Percentiles rank a stretch among this genome's conserved stretches.
Evolutionary conservation across 2,113 vertebrate genomes (phyloP).

Genomic region (Leucoraja erinaceus): DNA sequence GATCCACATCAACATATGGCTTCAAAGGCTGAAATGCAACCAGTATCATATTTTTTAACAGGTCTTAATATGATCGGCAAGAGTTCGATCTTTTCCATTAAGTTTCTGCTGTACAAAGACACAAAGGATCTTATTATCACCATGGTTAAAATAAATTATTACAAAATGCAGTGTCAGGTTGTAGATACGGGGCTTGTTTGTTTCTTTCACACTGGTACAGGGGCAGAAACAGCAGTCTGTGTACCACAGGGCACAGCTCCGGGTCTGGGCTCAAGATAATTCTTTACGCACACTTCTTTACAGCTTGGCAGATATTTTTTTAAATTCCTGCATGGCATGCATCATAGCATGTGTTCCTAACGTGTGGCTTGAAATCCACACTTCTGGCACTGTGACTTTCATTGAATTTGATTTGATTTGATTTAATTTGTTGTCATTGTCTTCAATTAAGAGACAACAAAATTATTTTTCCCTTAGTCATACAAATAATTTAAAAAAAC

Average conservation of each 20-base stretch:
- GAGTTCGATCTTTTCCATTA: slow-evolving; percentile 41
- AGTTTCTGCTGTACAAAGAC: slow-evolving; percentile 46
- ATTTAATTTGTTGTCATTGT: too few relatives aligned
- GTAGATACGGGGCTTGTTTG: slow-evolving; percentile 54
- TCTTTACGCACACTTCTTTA: slow-evolving; percentile 66
- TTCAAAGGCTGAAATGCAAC: slow-evolving; percentile 59
- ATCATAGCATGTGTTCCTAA: slow-evolving; percentile 53
- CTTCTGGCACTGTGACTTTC: slow-evolving; percentile 43
- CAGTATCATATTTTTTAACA: slow-evolving; percentile 50
- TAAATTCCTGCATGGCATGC: slow-evolving; percentile 51
- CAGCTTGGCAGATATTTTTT: slow-evolving; percentile 59
- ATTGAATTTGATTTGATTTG: background rate
- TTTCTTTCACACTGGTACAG: slow-evolving; percentile 53
- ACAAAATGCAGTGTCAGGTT: slow-evolving; percentile 58
- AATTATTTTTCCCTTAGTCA: too few relatives aligned
- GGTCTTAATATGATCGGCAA: slow-evolving; percentile 45
- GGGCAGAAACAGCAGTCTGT: slow-evolving; percentile 57
- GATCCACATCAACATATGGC: slow-evolving; percentile 59
- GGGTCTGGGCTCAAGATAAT: slow-evolving; percentile 58
- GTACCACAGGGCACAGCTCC: slow-evolving; percentile 58
- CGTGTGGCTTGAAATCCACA: slow-evolving; percentile 51
- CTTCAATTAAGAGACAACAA: too few relatives aligned
- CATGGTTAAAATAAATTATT: slow-evolving; percentile 53
- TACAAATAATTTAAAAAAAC: too few relatives aligned
- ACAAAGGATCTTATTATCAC: slow-evolving; percentile 58